Percentiles rank a stretch among this genome's conserved stretches.
These are phyloP conservation scores for Bedellia somnulentella DNA, from an alignment of 2,888 invertebrate genomes.

Conservation along the genomic window DNA sequence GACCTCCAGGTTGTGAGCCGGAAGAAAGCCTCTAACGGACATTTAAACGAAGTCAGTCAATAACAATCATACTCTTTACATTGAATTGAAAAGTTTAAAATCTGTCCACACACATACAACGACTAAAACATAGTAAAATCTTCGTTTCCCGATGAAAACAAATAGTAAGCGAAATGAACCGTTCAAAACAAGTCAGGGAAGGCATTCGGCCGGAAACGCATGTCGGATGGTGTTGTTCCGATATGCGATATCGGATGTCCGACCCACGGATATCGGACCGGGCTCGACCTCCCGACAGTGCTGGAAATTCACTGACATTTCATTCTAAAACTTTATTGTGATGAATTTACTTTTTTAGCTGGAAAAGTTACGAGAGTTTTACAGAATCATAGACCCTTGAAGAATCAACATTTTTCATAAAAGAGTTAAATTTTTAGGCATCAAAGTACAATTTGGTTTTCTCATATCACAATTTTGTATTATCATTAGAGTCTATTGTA, in stretches of 20 bases:
- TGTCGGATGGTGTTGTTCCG: conserved; percentile 2
- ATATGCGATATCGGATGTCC: conserved; percentile 4
- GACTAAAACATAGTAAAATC: not conserved
- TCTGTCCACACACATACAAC: not conserved
- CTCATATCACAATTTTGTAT: no score
- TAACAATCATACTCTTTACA: not conserved
- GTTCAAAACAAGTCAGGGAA: no score
- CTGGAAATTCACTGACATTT: conserved; percentile 1
- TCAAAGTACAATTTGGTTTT: not conserved
- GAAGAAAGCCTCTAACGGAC: not conserved
- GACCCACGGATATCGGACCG: conserved; percentile 6
- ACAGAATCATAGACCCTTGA: conserved; percentile 1
- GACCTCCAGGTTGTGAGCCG: no score
- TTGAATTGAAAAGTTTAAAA: not conserved
- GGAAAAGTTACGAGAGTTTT: conserved; percentile 3
- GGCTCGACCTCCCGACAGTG: conserved; percentile 4
- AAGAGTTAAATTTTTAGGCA: not conserved
- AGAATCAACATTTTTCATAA: not conserved
- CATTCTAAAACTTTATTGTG: not conserved
- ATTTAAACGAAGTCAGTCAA: not conserved
- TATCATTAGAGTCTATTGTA: no score
- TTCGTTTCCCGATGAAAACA: no score
- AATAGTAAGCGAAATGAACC: no score
- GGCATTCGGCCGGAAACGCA: no score
- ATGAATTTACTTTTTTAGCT: not conserved